These are phyloP conservation scores for Pluvialis apricaria DNA, from an alignment of 2,113 vertebrate species.

Conservation along the genomic window DNA sequence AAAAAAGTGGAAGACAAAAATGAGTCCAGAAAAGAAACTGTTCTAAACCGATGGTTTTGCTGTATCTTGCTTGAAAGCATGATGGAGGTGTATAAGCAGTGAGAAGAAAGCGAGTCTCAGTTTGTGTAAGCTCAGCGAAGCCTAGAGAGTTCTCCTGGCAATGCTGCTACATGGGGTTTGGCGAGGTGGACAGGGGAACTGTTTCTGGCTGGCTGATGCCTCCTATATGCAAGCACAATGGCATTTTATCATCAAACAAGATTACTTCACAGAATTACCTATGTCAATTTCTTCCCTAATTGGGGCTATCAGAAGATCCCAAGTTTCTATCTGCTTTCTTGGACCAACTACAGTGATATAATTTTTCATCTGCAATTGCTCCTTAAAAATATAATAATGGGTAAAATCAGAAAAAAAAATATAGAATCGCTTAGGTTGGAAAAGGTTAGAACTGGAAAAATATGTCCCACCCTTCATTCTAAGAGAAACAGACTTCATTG, in stretches of 20 bases:
- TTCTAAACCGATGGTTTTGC: not conserved
- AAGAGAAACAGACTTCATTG: not conserved
- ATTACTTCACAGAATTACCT: not conserved
- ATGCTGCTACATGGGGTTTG: not conserved
- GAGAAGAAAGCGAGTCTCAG: not conserved
- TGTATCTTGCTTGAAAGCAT: not conserved
- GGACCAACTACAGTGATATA: not conserved
- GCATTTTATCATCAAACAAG: not conserved
- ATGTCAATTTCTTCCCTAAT: not conserved
- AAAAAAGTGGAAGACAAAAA: not conserved
- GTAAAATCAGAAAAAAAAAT: not conserved
- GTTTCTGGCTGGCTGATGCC: not conserved
- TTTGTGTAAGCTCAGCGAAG: not conserved
- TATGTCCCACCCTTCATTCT: not conserved
- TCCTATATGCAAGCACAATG: not conserved
- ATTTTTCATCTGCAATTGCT: not conserved
- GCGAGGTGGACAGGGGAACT: not conserved
- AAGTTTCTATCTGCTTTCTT: not conserved
- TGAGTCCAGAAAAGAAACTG: not conserved
- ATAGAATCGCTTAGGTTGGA: not conserved
- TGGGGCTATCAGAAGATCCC: not conserved
- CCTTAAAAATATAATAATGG: not conserved
- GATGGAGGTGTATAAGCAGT: not conserved
- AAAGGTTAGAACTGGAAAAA: not conserved
- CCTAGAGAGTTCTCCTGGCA: not conserved